Evolutionary conservation across 2,113 vertebrate species (phyloP).

Genomic region (Heterotis niloticus): DNA sequence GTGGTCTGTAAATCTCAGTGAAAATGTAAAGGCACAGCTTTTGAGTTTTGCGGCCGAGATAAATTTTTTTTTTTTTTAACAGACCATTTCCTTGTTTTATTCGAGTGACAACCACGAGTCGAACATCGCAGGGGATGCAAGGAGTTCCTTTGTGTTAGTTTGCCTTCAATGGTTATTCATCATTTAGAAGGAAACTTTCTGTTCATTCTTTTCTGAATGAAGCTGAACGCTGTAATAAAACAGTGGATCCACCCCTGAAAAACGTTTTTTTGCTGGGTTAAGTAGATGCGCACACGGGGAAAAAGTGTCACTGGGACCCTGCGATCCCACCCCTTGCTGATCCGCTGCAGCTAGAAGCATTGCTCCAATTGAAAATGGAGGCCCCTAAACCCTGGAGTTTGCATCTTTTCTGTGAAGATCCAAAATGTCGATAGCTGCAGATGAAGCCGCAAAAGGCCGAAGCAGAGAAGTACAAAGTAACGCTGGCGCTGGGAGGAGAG

Average conservation of each 20-base stretch:
- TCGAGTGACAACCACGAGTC: neutral
- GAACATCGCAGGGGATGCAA: conserved; percentile 12
- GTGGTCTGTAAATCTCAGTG: conserved; percentile 29
- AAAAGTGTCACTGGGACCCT: neutral
- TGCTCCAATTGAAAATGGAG: no score
- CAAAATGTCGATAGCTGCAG: neutral
- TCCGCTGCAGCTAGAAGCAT: no score
- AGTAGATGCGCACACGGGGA: neutral
- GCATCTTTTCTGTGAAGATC: neutral
- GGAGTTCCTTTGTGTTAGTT: neutral
- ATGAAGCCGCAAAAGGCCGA: no score
- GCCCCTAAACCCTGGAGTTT: no score
- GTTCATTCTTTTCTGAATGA: conserved; percentile 22
- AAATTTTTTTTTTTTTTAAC: neutral
- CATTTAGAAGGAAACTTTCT: neutral
- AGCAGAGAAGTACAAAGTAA: neutral
- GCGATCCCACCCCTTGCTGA: no score
- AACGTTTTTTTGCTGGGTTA: neutral
- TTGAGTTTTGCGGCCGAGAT: neutral
- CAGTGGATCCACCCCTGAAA: neutral
- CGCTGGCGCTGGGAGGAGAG: neutral
- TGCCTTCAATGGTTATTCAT: no score
- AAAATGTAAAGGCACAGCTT: neutral
- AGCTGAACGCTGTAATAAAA: neutral
- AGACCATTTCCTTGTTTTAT: neutral